Base-by-base conservation (phyloP, 2,888 invertebrate genomes). In the Lithophane socia region DNA sequence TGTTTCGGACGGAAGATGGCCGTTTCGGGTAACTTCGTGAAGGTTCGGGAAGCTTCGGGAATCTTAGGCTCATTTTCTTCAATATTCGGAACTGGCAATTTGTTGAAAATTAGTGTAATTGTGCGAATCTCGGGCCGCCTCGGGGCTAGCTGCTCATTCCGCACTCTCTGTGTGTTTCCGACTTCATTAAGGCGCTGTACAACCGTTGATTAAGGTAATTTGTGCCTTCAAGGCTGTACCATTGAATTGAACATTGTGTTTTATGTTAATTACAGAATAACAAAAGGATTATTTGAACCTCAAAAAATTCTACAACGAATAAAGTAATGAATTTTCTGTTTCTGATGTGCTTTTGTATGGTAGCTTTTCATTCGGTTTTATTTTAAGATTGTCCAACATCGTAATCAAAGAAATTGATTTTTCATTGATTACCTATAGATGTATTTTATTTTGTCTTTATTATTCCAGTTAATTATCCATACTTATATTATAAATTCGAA, bases 41-140 rank as follows among this genome's bases (percentile, higher is more conserved):
- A 47, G 24, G 21, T 75, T 60, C 79, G 82, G 24, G 29, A 66
- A 47, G 24, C n/a, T 75, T 64, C 79, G 82, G 24, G 29, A 61
- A n/a, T 54, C 37, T 66, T 56, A 61, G 60, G 79, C 52, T 77
- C 77, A 80, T 86, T 87, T 84, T 80, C 80, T 79, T 81, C 70
- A 85, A 85, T 81, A 87, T 80, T 79, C 63, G 69, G 69, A 71
- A 67, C 80, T 77, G 75, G 56, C 79, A 87, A 84, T 86, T 87
- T 77, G 81, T 68, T 83, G 78, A 70, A 75, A 88, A 86, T 88
- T 86, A 84, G 86, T 77, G 69, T 83, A 83, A 87, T 86, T 87
- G 77, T 86, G 70, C 44, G 76, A 65, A 72, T 75, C 63, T 44
- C 44, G 10, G 47, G 16, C 58, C 58, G 74, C 64, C 75, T 61